Percentiles rank a stretch among this genome's conserved stretches.
phyloP scores from a whole-genome alignment of 2,113 vertebrate genomes.

The Xyrauchen texanus region DNA sequence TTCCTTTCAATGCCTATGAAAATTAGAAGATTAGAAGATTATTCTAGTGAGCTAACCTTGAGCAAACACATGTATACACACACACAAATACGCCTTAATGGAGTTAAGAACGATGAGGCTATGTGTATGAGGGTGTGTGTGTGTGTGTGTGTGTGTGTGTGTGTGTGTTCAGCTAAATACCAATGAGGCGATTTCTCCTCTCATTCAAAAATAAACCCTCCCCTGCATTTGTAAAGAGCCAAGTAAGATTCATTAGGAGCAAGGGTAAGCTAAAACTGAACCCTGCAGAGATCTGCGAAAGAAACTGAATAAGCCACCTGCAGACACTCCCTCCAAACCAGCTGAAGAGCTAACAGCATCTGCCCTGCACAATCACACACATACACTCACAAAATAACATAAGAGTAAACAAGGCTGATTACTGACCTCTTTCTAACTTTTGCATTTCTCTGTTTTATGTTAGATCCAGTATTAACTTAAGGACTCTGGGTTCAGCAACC shows the following conservation, averaged over 20 bases:
- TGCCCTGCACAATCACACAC: neutral
- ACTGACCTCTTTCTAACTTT: neutral
- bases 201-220: slow-evolving; percentile 33
- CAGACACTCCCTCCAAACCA: neutral
- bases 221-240: slow-evolving; percentile 24
- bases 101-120: slow-evolving; percentile 6
- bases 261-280: slow-evolving; percentile 16
- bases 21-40: slow-evolving; percentile 20
- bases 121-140: neutral
- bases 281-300: neutral
- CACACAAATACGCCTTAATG: slow-evolving; percentile 9
- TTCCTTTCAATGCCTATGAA: slow-evolving; percentile 4
- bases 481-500: slow-evolving; percentile 10
- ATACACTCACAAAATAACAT: slow-evolving; percentile 10
- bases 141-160: too few species aligned
- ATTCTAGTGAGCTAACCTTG: slow-evolving; percentile 37
- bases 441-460: neutral
- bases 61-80: too few species aligned
- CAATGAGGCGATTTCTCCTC: slow-evolving; percentile 37
- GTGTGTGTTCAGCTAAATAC: slow-evolving; percentile 11
- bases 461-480: neutral
- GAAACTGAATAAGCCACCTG: neutral
- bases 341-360: slow-evolving; percentile 35
- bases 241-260: slow-evolving; percentile 52
- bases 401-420: neutral